Conservation (phyloP, 2,797 vertebrate species). For the Hypotaenidia philippensis region DNA sequence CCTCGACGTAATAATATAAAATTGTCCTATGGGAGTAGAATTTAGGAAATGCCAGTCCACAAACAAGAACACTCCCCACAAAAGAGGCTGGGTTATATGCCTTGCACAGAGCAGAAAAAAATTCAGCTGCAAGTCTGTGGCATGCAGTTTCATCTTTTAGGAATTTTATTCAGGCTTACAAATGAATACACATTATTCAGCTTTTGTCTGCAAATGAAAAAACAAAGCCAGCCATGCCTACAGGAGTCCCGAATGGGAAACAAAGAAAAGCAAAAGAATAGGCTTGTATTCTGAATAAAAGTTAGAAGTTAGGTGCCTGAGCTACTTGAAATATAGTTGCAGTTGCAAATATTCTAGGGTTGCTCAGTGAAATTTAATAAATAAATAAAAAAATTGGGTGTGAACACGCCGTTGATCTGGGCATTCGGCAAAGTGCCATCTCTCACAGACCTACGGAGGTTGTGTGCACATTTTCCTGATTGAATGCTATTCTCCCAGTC, state of each 20-base stretch:
- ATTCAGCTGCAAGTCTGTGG: background rate
- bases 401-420: background rate
- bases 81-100: background rate
- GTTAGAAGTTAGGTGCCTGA: background rate
- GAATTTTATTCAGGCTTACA: background rate
- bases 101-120: background rate
- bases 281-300: background rate
- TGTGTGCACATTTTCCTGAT: constrained; percentile 59
- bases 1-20: background rate
- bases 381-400: background rate
- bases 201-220: background rate
- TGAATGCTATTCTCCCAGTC: constrained; percentile 72
- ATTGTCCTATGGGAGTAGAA: background rate
- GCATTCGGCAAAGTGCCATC: constrained; percentile 6
- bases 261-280: background rate
- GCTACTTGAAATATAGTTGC: background rate
- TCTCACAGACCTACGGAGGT: constrained; percentile 9
- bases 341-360: background rate
- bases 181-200: background rate
- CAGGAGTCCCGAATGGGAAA: background rate
- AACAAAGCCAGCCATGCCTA: background rate
- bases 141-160: constrained; percentile 34
- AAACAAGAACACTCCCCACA: background rate
- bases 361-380: background rate
- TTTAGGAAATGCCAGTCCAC: background rate